Evolutionary conservation across 37 sponge, comb jelly and placozoan genomes (phyloP).

Genomic region (Mnemiopsis leidyi): DNA sequence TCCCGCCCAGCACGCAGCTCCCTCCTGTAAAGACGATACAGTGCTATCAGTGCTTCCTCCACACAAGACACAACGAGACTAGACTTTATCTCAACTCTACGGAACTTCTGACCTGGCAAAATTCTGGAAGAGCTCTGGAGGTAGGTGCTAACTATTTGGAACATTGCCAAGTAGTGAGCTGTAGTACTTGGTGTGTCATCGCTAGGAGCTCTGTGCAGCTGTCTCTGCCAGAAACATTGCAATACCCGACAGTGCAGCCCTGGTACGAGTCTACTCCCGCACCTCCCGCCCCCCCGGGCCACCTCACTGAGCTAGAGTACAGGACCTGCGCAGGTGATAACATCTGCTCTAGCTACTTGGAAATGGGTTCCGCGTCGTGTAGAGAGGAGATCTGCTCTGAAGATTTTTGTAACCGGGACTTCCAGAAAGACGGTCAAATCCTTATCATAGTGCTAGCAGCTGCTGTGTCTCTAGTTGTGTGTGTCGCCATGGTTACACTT

Average conservation of each 20-base stretch:
- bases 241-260: background rate
- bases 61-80: background rate
- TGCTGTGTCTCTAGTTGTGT: background rate
- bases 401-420: background rate
- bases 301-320: background rate
- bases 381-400: background rate
- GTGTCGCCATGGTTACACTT: background rate
- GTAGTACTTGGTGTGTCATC: background rate
- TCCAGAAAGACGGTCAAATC: background rate
- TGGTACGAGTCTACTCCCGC: background rate
- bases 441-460: background rate
- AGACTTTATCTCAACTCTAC: background rate
- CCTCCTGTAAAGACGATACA: background rate
- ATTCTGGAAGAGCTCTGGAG: background rate
- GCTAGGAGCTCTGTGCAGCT: background rate
- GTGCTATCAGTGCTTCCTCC: background rate
- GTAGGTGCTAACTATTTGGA: background rate
- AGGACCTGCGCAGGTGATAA: background rate
- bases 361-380: background rate
- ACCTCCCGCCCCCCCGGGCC: background rate
- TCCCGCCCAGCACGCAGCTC: background rate
- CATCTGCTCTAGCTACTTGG: background rate
- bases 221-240: background rate
- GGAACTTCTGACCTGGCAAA: background rate
- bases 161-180: background rate